Conservation (phyloP, 1,140 invertebrate species). For the Pachyrhynchus sulphureomaculatus region DNA sequence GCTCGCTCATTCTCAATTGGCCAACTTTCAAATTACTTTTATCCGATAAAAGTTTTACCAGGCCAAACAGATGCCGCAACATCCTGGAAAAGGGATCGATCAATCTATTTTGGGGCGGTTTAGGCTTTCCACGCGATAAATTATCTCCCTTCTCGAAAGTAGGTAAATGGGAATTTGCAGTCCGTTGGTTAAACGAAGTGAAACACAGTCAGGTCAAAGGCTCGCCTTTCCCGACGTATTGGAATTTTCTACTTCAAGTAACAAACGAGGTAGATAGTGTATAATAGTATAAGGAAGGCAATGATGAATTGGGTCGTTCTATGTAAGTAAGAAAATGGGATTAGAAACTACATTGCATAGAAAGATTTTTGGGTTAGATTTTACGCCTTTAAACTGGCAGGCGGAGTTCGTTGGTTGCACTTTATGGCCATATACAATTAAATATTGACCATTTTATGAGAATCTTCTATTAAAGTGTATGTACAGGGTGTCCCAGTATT, state of each 20-base stretch:
- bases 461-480: no score
- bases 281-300: background rate
- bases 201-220: slow-evolving; percentile 12
- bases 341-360: no score
- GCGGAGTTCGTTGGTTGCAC: no score
- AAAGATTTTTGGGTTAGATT: no score
- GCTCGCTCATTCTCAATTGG: background rate
- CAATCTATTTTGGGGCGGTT: slow-evolving; percentile 16
- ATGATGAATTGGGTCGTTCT: background rate
- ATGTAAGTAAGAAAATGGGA: background rate
- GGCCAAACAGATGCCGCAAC: slow-evolving; percentile 15
- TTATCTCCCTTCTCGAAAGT: slow-evolving; percentile 5
- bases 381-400: no score
- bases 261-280: background rate
- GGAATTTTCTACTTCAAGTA: slow-evolving; percentile 9
- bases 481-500: no score
- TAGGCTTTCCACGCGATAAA: slow-evolving; percentile 18
- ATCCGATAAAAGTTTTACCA: slow-evolving; percentile 9
- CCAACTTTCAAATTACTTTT: slow-evolving; percentile 10
- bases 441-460: no score
- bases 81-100: slow-evolving; percentile 10
- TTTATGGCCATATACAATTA: no score
- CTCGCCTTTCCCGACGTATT: slow-evolving; percentile 3
- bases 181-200: slow-evolving; percentile 14
- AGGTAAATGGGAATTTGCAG: slow-evolving; percentile 18